Evolutionary conservation across 2,113 vertebrate genomes (phyloP).

Genomic region (Taxidea taxus): DNA sequence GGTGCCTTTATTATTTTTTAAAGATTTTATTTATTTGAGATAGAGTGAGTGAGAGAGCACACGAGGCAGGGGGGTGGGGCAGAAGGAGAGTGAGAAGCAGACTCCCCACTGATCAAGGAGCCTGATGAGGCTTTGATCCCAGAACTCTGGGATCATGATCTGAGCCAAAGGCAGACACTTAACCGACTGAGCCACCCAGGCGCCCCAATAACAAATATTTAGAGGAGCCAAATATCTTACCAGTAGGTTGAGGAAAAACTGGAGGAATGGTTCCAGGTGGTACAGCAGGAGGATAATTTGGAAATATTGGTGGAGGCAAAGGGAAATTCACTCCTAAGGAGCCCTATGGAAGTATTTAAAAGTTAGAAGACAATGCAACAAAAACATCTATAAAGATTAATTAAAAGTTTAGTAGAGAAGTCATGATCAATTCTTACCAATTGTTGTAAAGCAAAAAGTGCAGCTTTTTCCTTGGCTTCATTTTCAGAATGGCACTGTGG

Average conservation of each 20-base stretch:
- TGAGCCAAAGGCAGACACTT: not conserved
- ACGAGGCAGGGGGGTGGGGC: not conserved
- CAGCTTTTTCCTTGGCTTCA: conserved; percentile 96
- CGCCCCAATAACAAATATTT: not conserved
- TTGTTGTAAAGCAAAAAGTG: conserved; percentile 92
- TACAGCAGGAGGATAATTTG: conserved; percentile 85
- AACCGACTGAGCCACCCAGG: not conserved
- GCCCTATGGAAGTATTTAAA: conserved; percentile 81
- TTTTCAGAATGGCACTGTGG: conserved; percentile 94
- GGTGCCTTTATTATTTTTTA: too few species aligned
- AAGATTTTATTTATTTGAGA: not conserved
- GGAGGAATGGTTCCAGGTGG: conserved; percentile 85
- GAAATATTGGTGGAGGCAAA: conserved; percentile 88
- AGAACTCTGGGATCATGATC: not conserved
- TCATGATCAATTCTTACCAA: conserved; percentile 85
- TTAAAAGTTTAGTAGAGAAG: not conserved
- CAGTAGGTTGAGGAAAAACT: conserved; percentile 84
- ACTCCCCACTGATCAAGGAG: not conserved
- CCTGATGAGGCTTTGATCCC: not conserved
- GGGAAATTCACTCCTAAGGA: conserved; percentile 91
- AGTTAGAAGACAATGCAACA: conserved; percentile 44
- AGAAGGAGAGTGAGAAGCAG: not conserved
- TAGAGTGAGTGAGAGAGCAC: not conserved
- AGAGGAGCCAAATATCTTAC: conserved; percentile 76
- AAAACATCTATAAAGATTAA: not conserved